Evolutionary conservation across 2,113 vertebrate species (phyloP), one percentile per base, ranked within the genome.

Genomic region (Pseudopodoces humilis): DNA sequence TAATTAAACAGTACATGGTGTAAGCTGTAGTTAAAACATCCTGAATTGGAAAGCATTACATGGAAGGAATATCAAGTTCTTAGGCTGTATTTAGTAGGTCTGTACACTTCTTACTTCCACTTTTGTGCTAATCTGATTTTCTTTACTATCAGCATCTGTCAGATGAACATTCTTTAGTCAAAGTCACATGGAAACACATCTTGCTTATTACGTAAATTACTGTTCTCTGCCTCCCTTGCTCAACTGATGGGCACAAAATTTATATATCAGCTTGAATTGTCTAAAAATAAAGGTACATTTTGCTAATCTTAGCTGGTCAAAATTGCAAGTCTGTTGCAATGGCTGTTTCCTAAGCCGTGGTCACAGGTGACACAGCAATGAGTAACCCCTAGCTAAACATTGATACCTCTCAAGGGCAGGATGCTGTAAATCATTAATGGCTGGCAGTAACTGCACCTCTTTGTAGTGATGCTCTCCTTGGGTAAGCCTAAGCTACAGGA

Each of bases 71-170:
- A 74, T 53, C 83, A 62, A 53, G 92, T 77, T 93, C 95, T 93
- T 88, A 81, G 70, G 92, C 90, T 94, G 94, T 87, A 69, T 85
- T 95, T 94, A 96, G 82, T 50, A 86, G 63, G 65, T 88, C 88
- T 96, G 68, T 53, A 10, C 72, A 37, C 47, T 27, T 88, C 92
- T 93, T 74, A 55, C 41, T 78, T 55, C 83, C 53, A 92, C 53
- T 92, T 95, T 91, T 93, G 33, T 50, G 30, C 90, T 97, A 90
- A 92, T 93, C 94, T 92, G 80, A 92, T 95, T 96, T 94, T 84
- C 94, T 83, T 81, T 19, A 11, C 60, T 81, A 44, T 70, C 69
- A 75, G 83, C 69, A 81, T 76, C 83, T 93, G 92, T 62, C 88
- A 86, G 75, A 69, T 85, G 70, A 71, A 56, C 58, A 21, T 58